Conservation (phyloP, 2,113 vertebrate genomes). For the Ameiurus melas region DNA sequence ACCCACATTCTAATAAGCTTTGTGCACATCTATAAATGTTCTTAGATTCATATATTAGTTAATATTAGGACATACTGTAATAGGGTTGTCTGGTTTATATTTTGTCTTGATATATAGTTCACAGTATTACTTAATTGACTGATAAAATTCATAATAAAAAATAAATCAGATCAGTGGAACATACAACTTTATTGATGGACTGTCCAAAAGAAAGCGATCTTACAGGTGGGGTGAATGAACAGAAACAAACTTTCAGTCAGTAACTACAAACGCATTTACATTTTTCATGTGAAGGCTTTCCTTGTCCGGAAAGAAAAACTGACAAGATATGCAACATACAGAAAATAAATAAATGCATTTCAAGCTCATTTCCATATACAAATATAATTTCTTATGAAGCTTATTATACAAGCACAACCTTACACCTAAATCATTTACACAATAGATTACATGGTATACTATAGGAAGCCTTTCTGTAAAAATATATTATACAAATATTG, state of each 20-base stretch:
- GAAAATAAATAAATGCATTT: constrained; percentile 89
- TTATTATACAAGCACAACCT: constrained; percentile 80
- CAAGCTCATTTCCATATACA: constrained; percentile 85
- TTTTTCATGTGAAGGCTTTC: constrained; percentile 27
- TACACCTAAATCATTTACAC: constrained; percentile 73
- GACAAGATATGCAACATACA: constrained; percentile 69
- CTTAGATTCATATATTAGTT: neutral
- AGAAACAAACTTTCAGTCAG: constrained; percentile 47
- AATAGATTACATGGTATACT: constrained; percentile 56
- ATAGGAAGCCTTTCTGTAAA: constrained; percentile 54
- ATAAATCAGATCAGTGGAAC: constrained; percentile 33
- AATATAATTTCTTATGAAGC: constrained; percentile 78
- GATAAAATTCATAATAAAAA: constrained; percentile 22
- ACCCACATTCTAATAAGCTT: constrained; percentile 19
- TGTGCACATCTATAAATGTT: constrained; percentile 13
- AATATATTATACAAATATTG: constrained; percentile 54
- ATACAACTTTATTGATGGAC: constrained; percentile 70
- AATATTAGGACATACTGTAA: neutral
- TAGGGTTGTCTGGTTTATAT: neutral
- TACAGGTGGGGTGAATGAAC: constrained; percentile 56
- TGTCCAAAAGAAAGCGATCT: constrained; percentile 51
- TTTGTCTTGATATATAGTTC: neutral
- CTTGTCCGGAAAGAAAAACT: constrained; percentile 4
- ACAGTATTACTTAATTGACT: neutral
- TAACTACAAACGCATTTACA: neutral